Base-by-base conservation (phyloP, 2,113 vertebrate genomes). In the Anoura caudifer region DNA sequence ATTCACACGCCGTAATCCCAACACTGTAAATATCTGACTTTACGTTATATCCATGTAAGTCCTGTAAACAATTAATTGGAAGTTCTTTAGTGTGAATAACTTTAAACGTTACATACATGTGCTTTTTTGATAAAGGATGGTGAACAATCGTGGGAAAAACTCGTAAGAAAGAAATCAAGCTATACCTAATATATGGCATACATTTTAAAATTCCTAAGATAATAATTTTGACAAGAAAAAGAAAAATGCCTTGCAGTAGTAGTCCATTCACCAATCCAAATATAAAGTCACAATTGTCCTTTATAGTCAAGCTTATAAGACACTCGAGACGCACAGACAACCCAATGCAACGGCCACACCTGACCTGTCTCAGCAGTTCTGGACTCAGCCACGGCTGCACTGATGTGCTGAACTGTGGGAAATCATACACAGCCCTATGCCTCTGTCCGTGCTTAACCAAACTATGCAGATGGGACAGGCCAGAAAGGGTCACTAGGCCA, bases 11-110 rank as follows among this genome's bases (percentile, higher is more conserved):
- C 97, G 99, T 99, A 45, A 99, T 99, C 24, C 99, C 99, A 98
- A 99, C 98, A 96, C 99, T 99, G 98, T 99, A 99, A 98, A 99
- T 99, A 95, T 99, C 99, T 3, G 99, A 99, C 97, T 99, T 99
- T 82, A 99, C 99, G 82, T 99, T 99, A 91, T 99, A 99, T 52
- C 99, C 99, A 96, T 99, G 99, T 96, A 99, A 99, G 98, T 99
- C 99, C 99, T 99, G 90, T 54, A 95, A 95, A 93, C 63, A 97
- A 96, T 77, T 73, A 91, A 92, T 92, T 54, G 91, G 73, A 95
- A 96, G 87, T 75, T 59, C 41, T 97, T 97, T 75, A 96, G 73
- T 87, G 17, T 28, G 79, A 96, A 76, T 61, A 89, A 38, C 3
- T 91, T 82, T 73, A 73, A 95, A 69, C 75, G 43, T 47, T 80